Evolutionary conservation across 2,113 vertebrate species (phyloP), one percentile per base, ranked within the genome.

Genomic region (Lanius collurio): DNA sequence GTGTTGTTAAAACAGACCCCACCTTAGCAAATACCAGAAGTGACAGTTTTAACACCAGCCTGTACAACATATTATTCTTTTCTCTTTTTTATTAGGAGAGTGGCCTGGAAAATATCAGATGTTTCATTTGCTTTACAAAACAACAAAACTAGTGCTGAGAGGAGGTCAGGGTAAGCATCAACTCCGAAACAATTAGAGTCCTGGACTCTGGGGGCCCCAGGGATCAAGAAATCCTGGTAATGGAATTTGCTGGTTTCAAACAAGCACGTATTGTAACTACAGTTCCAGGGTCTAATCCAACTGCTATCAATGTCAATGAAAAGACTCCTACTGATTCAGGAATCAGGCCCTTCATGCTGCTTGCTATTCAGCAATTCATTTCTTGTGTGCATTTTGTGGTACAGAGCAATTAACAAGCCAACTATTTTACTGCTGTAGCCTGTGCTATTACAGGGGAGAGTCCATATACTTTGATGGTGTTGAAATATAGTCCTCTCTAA

Each of bases 21-120:
- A 89, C 71, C 24, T 88, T 19, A 56, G 79, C 63, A 90, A 90
- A 90, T 33, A 74, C 52, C 89, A 90, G 33, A 88, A 78, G 60
- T 35, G 75, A 90, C 83, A 71, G 83, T 56, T 90, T 92, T 86
- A 94, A 87, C 22, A 0, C 91, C 77, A 75, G 86, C 33, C 60
- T 47, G 47, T 41, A 70, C 50, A 55, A 55, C 75, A 11, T 50
- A 56, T 82, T 70, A 55, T 33, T 94, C 9, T 49, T 79, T 50
- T 76, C 59, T 28, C 22, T 81, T 28, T 86, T 85, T 21, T 78
- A 83, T 74, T 92, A 70, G n/a, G 18, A 96, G 68, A 12, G 67
- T 77, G 85, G 88, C 79, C 95, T 93, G 94, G 93, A 83, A 96
- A 95, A 71, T 46, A 90, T 95, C 94, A 94, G 83, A 39, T 28